Conservation (phyloP, 2,888 invertebrate species). For the Zygogramma bicolorata region DNA sequence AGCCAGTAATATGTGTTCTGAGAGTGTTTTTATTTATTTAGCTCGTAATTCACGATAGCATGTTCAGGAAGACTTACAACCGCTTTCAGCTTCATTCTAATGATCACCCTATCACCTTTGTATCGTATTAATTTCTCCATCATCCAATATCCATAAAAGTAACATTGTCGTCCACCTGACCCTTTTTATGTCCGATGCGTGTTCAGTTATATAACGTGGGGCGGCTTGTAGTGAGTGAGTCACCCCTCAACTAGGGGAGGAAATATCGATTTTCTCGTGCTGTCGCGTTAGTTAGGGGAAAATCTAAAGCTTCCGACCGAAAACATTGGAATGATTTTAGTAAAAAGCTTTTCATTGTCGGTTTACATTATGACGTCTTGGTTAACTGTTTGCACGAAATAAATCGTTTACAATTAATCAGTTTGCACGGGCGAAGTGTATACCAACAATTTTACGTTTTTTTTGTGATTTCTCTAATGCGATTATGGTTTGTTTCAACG, state of each 20-base stretch:
- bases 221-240: constrained; percentile 6
- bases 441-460: neutral
- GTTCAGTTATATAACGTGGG: neutral
- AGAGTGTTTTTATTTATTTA: too few relatives aligned
- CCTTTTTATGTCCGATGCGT: neutral
- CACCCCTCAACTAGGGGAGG: constrained; percentile 25
- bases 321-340: neutral
- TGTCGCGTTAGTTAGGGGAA: constrained; percentile 15
- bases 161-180: neutral
- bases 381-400: neutral
- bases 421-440: neutral
- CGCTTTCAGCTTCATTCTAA: neutral
- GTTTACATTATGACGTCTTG: neutral
- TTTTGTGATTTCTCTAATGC: neutral
- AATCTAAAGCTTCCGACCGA: neutral
- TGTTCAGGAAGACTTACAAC: too few relatives aligned
- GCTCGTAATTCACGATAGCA: too few relatives aligned
- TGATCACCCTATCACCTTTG: too few relatives aligned
- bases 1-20: too few relatives aligned
- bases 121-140: too few relatives aligned
- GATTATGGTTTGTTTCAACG: constrained; percentile 52
- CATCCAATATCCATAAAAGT: neutral
- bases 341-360: neutral
- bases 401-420: neutral
- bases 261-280: constrained; percentile 33